Conservation (phyloP, 2,888 invertebrate species). For the Synergus laeviventris region DNA sequence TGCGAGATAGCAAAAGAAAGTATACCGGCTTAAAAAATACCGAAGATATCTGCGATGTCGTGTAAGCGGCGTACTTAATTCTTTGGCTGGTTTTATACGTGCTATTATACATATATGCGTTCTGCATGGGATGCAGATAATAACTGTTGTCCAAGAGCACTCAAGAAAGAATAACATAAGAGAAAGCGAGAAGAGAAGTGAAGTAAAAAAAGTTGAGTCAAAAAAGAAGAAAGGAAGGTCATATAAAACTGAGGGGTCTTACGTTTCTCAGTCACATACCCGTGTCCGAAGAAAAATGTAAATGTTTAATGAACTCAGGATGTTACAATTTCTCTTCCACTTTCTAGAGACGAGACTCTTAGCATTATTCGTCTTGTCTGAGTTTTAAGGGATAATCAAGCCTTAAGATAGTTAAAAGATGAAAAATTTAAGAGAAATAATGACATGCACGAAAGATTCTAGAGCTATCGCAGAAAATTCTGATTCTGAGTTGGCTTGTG, state of each 20-base stretch:
- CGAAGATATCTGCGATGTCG: conserved; percentile 62
- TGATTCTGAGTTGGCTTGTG: conserved; percentile 14
- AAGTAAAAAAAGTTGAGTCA: conserved; percentile 40
- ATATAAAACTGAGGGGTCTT: conserved; percentile 20
- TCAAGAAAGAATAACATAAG: conserved; percentile 53
- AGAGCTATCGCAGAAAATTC: conserved; percentile 3
- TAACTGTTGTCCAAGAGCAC: conserved; percentile 55
- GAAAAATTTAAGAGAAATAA: background rate
- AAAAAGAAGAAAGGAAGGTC: conserved; percentile 36
- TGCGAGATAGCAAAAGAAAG: conserved; percentile 6
- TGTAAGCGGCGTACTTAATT: conserved; percentile 59
- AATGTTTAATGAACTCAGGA: background rate
- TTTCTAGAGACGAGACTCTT: background rate
- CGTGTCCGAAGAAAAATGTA: background rate
- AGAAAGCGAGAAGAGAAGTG: conserved; percentile 30
- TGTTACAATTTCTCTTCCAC: background rate
- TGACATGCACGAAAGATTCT: background rate
- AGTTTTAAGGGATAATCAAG: background rate
- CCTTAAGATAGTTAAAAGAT: background rate
- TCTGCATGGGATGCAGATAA: conserved; percentile 59
- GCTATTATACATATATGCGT: conserved; percentile 48
- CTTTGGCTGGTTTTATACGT: conserved; percentile 47
- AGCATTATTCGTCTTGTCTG: background rate
- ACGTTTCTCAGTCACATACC: conserved; percentile 13
- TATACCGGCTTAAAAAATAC: conserved; percentile 46